Evolutionary conservation across 2,888 invertebrate species (phyloP), one percentile per base, ranked within the genome.

Genomic region (Invenusta paracnida): DNA sequence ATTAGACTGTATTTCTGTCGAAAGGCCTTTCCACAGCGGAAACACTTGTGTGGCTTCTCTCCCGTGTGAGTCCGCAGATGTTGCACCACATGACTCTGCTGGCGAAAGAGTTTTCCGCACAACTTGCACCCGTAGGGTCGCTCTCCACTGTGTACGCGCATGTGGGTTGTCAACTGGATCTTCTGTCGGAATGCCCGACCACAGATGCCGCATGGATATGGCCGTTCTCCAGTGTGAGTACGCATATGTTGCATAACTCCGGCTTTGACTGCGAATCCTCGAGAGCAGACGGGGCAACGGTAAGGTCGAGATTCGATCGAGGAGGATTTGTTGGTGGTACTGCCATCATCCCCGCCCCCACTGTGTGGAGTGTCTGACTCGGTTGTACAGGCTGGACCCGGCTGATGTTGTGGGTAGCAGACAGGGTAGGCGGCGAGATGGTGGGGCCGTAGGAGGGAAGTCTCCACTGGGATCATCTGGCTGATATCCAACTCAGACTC

Each of bases 21-120:
- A 30, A 85, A 85, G 29, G 79, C 85, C 81, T 85, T 85, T 30
- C 85, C 85, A 25, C 85, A 85, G 17, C 79, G 73, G 28, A 81
- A 73, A 29, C 85, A 85, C 85, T 85, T 73, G 83, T 85, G 85
- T 13, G 85, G 85, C 28, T 85, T 85, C 29, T 85, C 85, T 13
- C 79, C 85, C 25, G 85, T 85, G 85, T 85, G 85, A n/a, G 79
- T 85, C 28, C 85, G 29, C 30, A 85, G 79, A 27, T 85, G 85
- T 30, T 85, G 85, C 1, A 85, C 85, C 23, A 85, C 85, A 23
- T 85, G 85, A 83, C 85, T 81, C 29, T 85, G 85, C 31, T 85
- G 85, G 13, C 85, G 85, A 29, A 85, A 85, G 11, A 85, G 31
- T 27, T 85, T 85, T 11, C 85, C 85, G 83, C 85, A 85, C 13